phyloP scores from a whole-genome alignment of 2,888 invertebrate species.

The Epicampocera succincta region DNA sequence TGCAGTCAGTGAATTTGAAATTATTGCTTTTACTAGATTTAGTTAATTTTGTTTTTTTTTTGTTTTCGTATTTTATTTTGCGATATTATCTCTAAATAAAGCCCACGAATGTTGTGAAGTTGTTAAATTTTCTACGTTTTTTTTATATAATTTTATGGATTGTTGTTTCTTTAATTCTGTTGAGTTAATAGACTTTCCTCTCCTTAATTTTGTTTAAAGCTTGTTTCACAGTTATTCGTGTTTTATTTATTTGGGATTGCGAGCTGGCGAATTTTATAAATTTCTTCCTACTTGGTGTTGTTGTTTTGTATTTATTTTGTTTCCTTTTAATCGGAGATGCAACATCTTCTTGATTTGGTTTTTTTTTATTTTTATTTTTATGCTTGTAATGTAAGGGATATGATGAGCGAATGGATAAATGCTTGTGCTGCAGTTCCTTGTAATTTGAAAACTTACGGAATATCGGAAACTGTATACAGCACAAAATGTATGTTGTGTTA shows the following conservation, averaged over 20 bases:
- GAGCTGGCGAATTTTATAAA: conserved; percentile 47
- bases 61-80: conserved; percentile 24
- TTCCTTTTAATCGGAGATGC: conserved; percentile 40
- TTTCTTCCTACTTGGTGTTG: conserved; percentile 47
- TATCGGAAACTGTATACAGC: too few species aligned
- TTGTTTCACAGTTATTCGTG: conserved; percentile 8
- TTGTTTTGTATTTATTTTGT: too few species aligned
- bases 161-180: conserved; percentile 35
- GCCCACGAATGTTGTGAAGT: conserved; percentile 74
- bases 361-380: too few species aligned
- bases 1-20: conserved; percentile 47
- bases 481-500: too few species aligned
- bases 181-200: conserved; percentile 64
- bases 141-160: conserved; percentile 50
- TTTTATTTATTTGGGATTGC: conserved; percentile 22
- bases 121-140: conserved; percentile 45
- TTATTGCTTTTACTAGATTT: conserved; percentile 59
- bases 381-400: neutral
- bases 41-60: conserved; percentile 48
- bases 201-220: conserved; percentile 47
- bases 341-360: conserved; percentile 51
- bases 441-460: too few species aligned
- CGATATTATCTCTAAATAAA: conserved; percentile 77
- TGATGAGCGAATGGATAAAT: neutral
- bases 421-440: neutral